Conservation (phyloP, 1,140 invertebrate species). For the Neuroterus valhalla region DNA sequence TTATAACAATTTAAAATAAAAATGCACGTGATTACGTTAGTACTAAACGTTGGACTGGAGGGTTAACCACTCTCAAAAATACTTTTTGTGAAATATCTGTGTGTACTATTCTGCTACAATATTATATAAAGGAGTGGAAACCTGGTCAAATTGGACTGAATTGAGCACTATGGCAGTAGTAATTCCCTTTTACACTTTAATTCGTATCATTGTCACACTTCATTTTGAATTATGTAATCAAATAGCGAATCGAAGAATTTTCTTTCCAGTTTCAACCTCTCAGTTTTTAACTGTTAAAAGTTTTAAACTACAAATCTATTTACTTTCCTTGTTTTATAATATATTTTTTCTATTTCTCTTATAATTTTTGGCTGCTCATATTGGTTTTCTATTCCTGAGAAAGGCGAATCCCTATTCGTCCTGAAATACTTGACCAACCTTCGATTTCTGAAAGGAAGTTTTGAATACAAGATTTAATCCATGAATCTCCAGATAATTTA, state of each 20-base stretch:
- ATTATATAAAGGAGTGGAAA: slow-evolving; percentile 15
- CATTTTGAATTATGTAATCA: slow-evolving; percentile 9
- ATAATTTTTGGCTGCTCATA: slow-evolving; percentile 23
- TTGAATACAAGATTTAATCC: not conserved
- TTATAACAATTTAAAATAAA: slow-evolving; percentile 11
- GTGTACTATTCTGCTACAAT: not conserved
- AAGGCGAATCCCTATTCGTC: slow-evolving; percentile 9
- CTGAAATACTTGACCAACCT: slow-evolving; percentile 3
- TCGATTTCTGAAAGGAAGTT: slow-evolving; percentile 1
- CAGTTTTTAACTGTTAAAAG: not conserved
- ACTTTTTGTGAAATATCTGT: slow-evolving; percentile 1
- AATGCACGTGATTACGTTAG: slow-evolving; percentile 3
- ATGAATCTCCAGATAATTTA: not conserved
- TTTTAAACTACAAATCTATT: not conserved
- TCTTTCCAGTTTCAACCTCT: not conserved
- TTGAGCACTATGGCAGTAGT: slow-evolving; percentile 19
- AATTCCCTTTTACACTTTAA: slow-evolving; percentile 1
- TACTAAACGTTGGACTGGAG: slow-evolving; percentile 13
- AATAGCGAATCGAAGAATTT: not conserved
- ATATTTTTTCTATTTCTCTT: slow-evolving; percentile 2
- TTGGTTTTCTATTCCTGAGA: slow-evolving; percentile 27
- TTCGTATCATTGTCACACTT: not conserved
- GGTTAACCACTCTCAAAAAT: not conserved
- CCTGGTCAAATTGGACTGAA: not conserved
- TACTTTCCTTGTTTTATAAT: not conserved